Percentiles rank a stretch among this genome's conserved stretches.
phyloP scores from a whole-genome alignment of 2,113 vertebrate species.

The Aythya baeri region DNA sequence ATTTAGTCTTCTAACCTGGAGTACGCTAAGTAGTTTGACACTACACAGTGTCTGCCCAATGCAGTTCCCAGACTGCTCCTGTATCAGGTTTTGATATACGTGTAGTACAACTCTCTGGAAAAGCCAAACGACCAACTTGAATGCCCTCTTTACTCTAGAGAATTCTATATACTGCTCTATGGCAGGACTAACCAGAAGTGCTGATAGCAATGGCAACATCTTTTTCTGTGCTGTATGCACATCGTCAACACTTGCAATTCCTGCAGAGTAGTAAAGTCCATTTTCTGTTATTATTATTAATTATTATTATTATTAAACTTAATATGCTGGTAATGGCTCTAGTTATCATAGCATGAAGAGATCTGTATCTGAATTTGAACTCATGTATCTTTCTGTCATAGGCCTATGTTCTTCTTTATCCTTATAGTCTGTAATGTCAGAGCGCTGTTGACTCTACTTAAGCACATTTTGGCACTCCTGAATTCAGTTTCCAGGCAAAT shows the following conservation, averaged over 20 bases:
- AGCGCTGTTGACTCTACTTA: neutral
- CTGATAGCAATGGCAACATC: neutral
- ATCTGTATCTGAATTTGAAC: neutral
- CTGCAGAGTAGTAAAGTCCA: neutral
- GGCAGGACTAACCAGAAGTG: neutral
- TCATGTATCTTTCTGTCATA: neutral
- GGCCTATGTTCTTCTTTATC: neutral
- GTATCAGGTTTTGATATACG: neutral
- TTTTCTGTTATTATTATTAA: neutral
- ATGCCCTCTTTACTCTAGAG: neutral
- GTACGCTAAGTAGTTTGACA: neutral
- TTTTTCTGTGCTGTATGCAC: neutral
- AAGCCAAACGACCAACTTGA: neutral
- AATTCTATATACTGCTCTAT: neutral
- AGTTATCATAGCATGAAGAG: neutral
- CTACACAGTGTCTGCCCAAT: neutral
- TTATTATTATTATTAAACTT: neutral
- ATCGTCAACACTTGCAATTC: neutral
- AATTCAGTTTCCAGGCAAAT: neutral
- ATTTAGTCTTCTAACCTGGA: neutral
- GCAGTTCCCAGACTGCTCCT: neutral
- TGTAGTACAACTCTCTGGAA: neutral
- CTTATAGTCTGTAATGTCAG: neutral
- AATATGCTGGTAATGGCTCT: neutral
- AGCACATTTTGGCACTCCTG: neutral